Percentiles rank a stretch among this genome's conserved stretches.
Conservation (phyloP, 2,888 invertebrate species). For the Tetranychus piercei region DNA sequence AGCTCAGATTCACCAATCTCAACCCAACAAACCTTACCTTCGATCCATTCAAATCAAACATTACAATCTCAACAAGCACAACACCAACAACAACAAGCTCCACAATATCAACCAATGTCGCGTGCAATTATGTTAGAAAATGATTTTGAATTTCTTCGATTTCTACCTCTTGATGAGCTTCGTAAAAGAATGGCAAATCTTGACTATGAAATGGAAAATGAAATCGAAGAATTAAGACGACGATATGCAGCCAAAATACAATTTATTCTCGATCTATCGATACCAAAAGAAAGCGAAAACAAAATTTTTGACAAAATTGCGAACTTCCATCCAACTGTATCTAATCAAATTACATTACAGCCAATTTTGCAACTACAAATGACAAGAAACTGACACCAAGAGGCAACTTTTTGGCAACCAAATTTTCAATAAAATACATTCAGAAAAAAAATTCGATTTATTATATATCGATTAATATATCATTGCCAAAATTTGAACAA, state of each 20-base stretch:
- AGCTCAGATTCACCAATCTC: background rate
- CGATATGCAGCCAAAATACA: too few relatives aligned
- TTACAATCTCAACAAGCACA: background rate
- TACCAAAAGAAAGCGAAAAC: conserved; percentile 84
- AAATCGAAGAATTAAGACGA: too few relatives aligned
- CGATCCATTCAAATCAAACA: background rate
- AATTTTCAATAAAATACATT: too few relatives aligned
- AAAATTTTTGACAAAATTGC: conserved; percentile 58
- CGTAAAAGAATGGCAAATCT: conserved; percentile 72
- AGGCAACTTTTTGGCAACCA: too few relatives aligned
- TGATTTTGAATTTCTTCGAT: conserved; percentile 22
- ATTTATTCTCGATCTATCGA: conserved; percentile 95
- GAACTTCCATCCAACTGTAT: too few relatives aligned
- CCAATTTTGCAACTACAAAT: too few relatives aligned
- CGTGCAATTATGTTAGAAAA: conserved; percentile 20
- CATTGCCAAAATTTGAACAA: too few relatives aligned
- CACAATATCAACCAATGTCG: conserved; percentile 12
- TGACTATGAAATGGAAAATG: conserved; percentile 95
- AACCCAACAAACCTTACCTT: background rate
- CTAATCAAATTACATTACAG: too few relatives aligned
- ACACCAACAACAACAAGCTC: background rate
- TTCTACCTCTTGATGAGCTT: conserved; percentile 70
- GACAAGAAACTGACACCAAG: too few relatives aligned
- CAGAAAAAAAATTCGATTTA: too few relatives aligned
- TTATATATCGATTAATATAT: too few relatives aligned